Evolutionary conservation across 2,888 invertebrate genomes (phyloP), one percentile per base, ranked within the genome.

Genomic region (Theretra japonica): DNA sequence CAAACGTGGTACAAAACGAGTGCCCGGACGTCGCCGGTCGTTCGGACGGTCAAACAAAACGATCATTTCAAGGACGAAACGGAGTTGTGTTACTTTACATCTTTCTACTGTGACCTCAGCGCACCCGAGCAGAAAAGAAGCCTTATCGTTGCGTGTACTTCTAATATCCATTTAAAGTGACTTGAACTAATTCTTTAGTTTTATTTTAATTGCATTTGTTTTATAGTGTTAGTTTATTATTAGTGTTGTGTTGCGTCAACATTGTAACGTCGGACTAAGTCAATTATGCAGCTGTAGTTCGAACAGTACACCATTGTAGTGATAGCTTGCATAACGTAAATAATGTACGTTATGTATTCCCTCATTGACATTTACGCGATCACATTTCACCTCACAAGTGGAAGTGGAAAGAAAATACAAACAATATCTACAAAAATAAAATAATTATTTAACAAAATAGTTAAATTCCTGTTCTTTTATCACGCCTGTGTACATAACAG

Each of bases 111-210:
- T 71, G 71, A 71, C 71, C 53, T 65, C 48, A 65, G 19, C 33
- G 59, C 25, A 48, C 3, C 23, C 48, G 65, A 48, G 23, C 65
- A 48, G 65, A 65, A 65, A 65, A 65, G 65, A 65, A 65, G 65
- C 65, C 65, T 23, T 65, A 65, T 23, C 15, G 25, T 28, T 25
- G 41, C 21, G 23, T 48, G 23, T 48, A 25, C 58, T 25, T 23
- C 11, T 23, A 58, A 58, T 25, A 58, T 58, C 25, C 58, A 58
- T 58, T 58, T 23, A 58, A 53, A 65, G 48, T 65, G 1, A 65
- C 23, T 60, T 60, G 48, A 65, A 41, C 41, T 48, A 65, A 71
- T 69, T 25, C 72, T 62, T 73, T 77, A 6, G 33, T 59, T 60
- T 30, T 60, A 19, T 60, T 60, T n/a, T 28, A 62, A 62, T 62